A percentile compares a stretch with the other conserved stretches of the same genome.
These are phyloP conservation scores for Limnephilus marmoratus DNA, from an alignment of 2,888 invertebrate species.

Conservation along the genomic window DNA sequence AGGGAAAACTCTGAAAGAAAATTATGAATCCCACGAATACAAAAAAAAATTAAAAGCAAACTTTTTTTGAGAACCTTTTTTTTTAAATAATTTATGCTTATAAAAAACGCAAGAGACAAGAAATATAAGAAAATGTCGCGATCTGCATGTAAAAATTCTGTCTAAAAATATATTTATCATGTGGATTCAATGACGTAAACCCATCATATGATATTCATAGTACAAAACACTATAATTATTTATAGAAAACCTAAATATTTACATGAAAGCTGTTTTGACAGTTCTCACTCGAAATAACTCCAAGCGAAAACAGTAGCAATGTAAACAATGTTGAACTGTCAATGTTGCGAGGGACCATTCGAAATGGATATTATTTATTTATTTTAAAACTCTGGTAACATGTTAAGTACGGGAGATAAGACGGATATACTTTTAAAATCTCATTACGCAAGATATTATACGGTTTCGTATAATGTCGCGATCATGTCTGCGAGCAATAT, in stretches of 20 bases:
- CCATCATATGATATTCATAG: background rate
- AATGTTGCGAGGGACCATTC: conserved; percentile 51
- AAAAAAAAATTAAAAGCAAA: background rate
- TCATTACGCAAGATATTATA: conserved; percentile 47
- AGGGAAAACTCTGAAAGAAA: background rate
- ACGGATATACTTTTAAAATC: conserved; percentile 25
- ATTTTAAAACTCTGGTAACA: background rate
- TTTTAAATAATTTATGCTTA: too few species aligned
- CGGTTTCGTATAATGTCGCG: conserved; percentile 9
- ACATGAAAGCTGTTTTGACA: conserved; percentile 28
- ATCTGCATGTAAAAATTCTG: background rate
- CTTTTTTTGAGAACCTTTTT: background rate
- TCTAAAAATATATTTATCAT: background rate
- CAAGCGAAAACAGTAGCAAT: conserved; percentile 64
- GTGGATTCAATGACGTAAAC: background rate
- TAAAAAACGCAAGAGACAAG: too few species aligned
- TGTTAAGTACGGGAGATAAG: background rate
- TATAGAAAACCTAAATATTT: conserved; percentile 2
- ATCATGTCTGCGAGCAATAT: conserved; percentile 42
- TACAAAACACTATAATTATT: background rate
- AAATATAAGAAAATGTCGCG: background rate
- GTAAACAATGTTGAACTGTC: conserved; percentile 60
- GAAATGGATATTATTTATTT: background rate
- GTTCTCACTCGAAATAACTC: conserved; percentile 48
- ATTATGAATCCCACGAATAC: background rate